These are phyloP conservation scores for Nematolebias whitei DNA, from an alignment of 2,113 vertebrate genomes.

Conservation along the genomic window DNA sequence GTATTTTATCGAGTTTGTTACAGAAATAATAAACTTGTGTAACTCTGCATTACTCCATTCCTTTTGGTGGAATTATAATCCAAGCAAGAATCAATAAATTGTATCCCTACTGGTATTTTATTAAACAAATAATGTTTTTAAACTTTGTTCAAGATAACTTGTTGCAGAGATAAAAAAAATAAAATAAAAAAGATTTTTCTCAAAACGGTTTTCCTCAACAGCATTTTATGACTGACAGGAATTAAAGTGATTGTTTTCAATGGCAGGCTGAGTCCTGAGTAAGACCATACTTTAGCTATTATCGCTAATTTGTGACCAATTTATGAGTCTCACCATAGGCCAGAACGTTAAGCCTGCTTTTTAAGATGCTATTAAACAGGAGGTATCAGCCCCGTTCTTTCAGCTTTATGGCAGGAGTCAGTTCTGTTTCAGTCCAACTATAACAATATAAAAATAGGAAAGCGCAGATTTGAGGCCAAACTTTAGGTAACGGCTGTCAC, in stretches of 20 bases:
- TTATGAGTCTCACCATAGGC: background rate
- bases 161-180: background rate
- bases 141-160: background rate
- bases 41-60: background rate
- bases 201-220: background rate
- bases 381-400: background rate
- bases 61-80: background rate
- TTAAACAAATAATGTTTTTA: background rate
- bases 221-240: background rate
- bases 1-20: too few species aligned
- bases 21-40: background rate
- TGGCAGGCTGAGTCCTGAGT: background rate
- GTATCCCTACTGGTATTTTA: background rate
- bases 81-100: background rate
- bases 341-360: background rate
- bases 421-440: constrained; percentile 28
- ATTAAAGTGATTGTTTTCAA: background rate
- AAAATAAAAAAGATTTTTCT: background rate
- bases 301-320: background rate
- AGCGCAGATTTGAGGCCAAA: constrained; percentile 15
- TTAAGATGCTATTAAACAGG: constrained; percentile 6
- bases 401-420: constrained; percentile 2
- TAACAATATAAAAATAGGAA: constrained; percentile 37
- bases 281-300: background rate
- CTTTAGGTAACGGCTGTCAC: constrained; percentile 12